A percentile compares a stretch with the other conserved stretches of the same genome.
phyloP scores from a whole-genome alignment of 2,888 invertebrate species.

The Pseudoips prasinana region DNA sequence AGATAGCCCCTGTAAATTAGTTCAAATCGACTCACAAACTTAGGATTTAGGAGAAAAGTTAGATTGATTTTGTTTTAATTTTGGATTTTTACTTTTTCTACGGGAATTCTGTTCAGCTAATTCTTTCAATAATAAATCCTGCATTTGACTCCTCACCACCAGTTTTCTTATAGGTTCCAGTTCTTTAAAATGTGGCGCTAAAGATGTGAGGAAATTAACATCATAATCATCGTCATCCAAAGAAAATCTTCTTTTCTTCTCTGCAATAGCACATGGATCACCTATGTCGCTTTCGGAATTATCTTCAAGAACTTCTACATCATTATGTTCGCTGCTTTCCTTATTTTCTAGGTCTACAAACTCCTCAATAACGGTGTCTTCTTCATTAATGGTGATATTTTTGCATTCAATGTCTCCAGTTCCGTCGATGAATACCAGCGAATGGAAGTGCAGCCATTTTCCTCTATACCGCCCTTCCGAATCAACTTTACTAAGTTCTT shows the following conservation, averaged over 20 bases:
- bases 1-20: too few relatives aligned
- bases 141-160: constrained; percentile 53
- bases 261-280: constrained; percentile 9
- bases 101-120: constrained; percentile 33
- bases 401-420: too few relatives aligned
- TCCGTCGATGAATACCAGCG: constrained; percentile 37
- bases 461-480: constrained; percentile 36
- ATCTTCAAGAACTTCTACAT: constrained; percentile 6
- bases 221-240: constrained; percentile 48
- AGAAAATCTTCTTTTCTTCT: neutral
- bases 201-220: constrained; percentile 53
- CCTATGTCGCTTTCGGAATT: constrained; percentile 16
- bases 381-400: too few relatives aligned
- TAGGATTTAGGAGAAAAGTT: too few relatives aligned
- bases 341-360: constrained; percentile 6
- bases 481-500: constrained; percentile 35
- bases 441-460: constrained; percentile 47
- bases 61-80: too few relatives aligned
- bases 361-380: too few relatives aligned
- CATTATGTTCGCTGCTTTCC: constrained; percentile 15
- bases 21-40: too few relatives aligned
- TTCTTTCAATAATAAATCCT: constrained; percentile 52
- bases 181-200: constrained; percentile 50
- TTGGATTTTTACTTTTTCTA: too few relatives aligned
- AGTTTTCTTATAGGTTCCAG: constrained; percentile 52